Conservation (phyloP, 2,888 invertebrate species). For the Archips crataeganus region DNA sequence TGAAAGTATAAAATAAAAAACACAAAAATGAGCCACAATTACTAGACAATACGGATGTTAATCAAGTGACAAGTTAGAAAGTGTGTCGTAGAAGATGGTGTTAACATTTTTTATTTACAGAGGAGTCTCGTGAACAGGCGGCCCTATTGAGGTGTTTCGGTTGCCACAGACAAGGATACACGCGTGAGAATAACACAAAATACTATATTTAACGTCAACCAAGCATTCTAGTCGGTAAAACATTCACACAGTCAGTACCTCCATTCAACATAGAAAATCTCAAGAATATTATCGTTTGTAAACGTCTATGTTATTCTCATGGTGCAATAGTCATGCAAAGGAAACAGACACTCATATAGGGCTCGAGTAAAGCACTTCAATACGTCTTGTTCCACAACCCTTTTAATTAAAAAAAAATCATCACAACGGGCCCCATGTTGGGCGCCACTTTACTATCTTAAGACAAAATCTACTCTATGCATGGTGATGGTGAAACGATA, state of each 20-base stretch:
- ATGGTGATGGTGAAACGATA: constrained; percentile 49
- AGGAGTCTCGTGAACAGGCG: constrained; percentile 52
- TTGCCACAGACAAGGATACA: constrained; percentile 26
- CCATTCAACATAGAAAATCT: neutral
- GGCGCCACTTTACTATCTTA: constrained; percentile 47
- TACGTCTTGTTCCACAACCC: constrained; percentile 82
- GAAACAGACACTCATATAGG: constrained; percentile 61
- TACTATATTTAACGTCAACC: neutral
- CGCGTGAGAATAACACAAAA: constrained; percentile 9
- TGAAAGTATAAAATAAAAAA: constrained; percentile 55
- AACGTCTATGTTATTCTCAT: constrained; percentile 5
- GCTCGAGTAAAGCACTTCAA: constrained; percentile 50
- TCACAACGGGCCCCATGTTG: constrained; percentile 28
- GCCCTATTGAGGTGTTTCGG: constrained; percentile 60
- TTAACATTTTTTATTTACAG: constrained; percentile 57
- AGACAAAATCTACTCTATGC: constrained; percentile 47
- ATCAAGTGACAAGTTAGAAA: constrained; percentile 71
- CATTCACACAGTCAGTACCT: neutral
- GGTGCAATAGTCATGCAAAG: constrained; percentile 42
- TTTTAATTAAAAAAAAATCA: constrained; percentile 56
- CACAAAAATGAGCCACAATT: constrained; percentile 52
- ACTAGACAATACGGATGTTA: constrained; percentile 77
- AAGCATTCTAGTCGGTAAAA: neutral
- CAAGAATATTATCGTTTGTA: neutral
- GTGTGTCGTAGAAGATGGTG: constrained; percentile 69